Percentiles rank a stretch among this genome's conserved stretches.
Evolutionary conservation across 2,888 invertebrate species (phyloP).

Genomic region (Lepidochrysops patricia): DNA sequence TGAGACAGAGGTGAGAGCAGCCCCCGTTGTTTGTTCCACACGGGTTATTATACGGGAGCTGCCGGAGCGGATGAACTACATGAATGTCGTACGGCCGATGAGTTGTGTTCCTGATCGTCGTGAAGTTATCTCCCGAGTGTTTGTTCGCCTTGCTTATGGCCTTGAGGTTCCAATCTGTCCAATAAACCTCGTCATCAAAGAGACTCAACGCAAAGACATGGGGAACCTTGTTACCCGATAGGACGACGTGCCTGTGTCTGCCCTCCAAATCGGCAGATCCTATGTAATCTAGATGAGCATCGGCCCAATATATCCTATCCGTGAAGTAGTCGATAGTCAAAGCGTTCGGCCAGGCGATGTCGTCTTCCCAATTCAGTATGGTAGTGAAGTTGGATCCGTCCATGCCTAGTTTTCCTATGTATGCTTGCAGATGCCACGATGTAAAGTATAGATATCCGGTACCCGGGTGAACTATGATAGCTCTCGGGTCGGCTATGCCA

Average conservation of each 20-base stretch:
- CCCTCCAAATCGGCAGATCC: conserved; percentile 96
- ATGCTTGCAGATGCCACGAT: conserved; percentile 96
- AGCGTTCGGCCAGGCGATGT: conserved; percentile 99
- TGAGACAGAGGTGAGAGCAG: conserved; percentile 95
- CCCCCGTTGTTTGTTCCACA: conserved; percentile 95
- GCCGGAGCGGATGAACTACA: conserved; percentile 91
- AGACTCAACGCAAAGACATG: conserved; percentile 96
- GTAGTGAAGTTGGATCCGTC: conserved; percentile 93
- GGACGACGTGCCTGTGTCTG: conserved; percentile 84
- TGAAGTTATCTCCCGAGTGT: conserved; percentile 85
- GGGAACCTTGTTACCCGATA: conserved; percentile 88
- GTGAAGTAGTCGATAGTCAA: conserved; percentile 97
- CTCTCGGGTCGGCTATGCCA: conserved; percentile 94
- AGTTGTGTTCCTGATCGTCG: conserved; percentile 89
- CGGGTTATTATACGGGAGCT: conserved; percentile 89
- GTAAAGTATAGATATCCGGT: conserved; percentile 95
- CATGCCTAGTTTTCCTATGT: conserved; percentile 97
- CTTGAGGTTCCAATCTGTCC: conserved; percentile 99
- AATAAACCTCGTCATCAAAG: conserved; percentile 94
- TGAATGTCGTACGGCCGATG: conserved; percentile 96
- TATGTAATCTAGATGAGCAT: conserved; percentile 98
- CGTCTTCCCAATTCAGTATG: conserved; percentile 93
- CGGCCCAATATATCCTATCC: conserved; percentile 96
- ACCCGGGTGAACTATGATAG: conserved; percentile 95
- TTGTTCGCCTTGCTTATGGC: conserved; percentile 94